These are phyloP conservation scores for Sebastes oblongus DNA, from an alignment of 2,797 vertebrate genomes.

Conservation along the genomic window DNA sequence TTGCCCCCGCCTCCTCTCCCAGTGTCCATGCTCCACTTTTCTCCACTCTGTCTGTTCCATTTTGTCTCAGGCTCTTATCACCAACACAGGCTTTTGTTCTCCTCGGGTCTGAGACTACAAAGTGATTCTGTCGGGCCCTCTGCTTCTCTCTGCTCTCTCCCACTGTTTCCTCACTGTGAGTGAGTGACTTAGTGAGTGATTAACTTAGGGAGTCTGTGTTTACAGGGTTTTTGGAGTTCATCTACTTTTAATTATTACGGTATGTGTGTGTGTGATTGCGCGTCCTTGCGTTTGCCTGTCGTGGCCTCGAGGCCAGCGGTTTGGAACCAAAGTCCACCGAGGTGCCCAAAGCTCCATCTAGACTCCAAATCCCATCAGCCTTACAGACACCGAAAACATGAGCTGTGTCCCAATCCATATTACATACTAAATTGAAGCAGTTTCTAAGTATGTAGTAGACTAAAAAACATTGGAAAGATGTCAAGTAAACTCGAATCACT, in stretches of 20 bases:
- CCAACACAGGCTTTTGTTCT: conserved; percentile 64
- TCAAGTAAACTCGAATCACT: neutral
- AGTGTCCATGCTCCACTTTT: conserved; percentile 68
- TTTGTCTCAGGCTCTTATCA: conserved; percentile 72
- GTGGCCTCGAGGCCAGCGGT: conserved; percentile 9
- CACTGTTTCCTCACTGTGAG: conserved; percentile 25
- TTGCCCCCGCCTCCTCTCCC: conserved; percentile 33
- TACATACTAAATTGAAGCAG: neutral
- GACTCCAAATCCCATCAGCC: conserved; percentile 51
- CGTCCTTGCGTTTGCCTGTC: neutral
- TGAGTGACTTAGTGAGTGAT: conserved; percentile 30
- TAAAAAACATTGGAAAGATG: neutral
- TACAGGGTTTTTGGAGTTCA: conserved; percentile 17
- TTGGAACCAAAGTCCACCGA: neutral
- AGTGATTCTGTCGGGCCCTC: conserved; percentile 55
- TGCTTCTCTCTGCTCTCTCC: conserved; percentile 39
- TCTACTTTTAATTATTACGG: neutral
- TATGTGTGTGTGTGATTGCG: neutral
- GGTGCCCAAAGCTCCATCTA: conserved; percentile 4
- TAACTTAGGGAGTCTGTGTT: conserved; percentile 30
- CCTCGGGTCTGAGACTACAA: conserved; percentile 61
- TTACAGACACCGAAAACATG: conserved; percentile 1
- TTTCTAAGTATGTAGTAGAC: neutral
- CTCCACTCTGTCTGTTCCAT: conserved; percentile 59
- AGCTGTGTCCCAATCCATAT: conserved; percentile 8